Base-by-base conservation (phyloP, 2,113 vertebrate species). In the Zapus hudsonius region DNA sequence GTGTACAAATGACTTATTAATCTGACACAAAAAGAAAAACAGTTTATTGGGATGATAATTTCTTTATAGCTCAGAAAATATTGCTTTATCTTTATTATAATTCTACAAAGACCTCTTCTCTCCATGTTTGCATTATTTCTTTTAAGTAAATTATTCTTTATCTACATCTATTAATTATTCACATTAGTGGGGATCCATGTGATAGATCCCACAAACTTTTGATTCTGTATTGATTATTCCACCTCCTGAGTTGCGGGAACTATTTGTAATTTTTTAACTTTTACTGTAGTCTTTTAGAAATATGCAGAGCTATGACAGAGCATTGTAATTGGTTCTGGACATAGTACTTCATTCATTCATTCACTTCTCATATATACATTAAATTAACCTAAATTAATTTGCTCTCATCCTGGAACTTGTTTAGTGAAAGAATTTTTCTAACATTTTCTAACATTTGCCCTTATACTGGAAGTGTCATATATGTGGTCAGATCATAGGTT, bases 11-110 rank as follows among this genome's bases (percentile, higher is more conserved):
- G 5, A 74, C 2, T 69, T 70, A 33, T 20, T 31, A 57, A 0
- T 59, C 2, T 38, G 10, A 78, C 1, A 75, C n/a, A 29, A 42
- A 82, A 44, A 15, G 19, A 3, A 66, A 10, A 36, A 72, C 36
- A 27, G 1, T 1, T 92, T 33, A 61, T 27, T 15, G 1, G 4
- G 13, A n/a, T 11, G 0, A 1, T 13, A 17, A 1, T 42, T 90
- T 84, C 17, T 70, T 27, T 22, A 33, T 10, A 13, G 15, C 16
- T 44, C 9, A 9, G 10, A 84, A 72, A 2, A 29, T 3, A 33
- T 1, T 13, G 1, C 40, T 90, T 40, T 12, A 17, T 36, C 3
- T 90, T 84, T 31, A 22, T n/a, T 93, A 52, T 66, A 78, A 87
- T 47, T 72, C 61, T 27, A 5, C 10, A 4, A 66, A 44, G 57